Percentiles rank a stretch among this genome's conserved stretches.
These are phyloP conservation scores for Neuroscelio doddi DNA, from an alignment of 2,888 invertebrate species.

Conservation along the genomic window DNA sequence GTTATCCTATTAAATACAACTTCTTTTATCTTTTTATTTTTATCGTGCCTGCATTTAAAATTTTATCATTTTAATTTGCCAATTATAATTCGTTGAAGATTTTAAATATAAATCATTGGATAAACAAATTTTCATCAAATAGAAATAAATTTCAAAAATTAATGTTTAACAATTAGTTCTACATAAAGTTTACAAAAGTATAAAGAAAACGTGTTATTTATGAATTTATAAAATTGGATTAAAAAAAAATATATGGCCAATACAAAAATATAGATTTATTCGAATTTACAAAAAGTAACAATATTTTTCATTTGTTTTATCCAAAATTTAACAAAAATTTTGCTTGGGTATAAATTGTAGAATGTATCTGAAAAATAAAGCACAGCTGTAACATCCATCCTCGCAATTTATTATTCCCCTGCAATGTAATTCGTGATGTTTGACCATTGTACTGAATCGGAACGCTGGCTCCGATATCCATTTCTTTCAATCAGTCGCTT, in stretches of 20 bases:
- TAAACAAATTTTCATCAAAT: no score
- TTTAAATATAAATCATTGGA: no score
- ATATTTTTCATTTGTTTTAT: not conserved
- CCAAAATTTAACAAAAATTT: not conserved
- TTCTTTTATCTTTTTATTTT: no score
- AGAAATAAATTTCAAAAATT: no score
- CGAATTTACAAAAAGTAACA: not conserved
- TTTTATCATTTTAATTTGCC: no score
- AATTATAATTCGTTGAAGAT: no score
- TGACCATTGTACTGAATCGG: slow-evolving; percentile 11
- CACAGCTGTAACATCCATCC: slow-evolving; percentile 1
- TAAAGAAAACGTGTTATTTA: no score
- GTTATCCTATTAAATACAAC: no score
- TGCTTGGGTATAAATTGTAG: no score
- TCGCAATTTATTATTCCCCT: slow-evolving; percentile 20
- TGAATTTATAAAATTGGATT: not conserved
- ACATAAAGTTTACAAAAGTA: no score
- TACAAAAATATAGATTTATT: not conserved
- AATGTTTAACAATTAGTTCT: no score
- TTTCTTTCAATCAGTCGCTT: slow-evolving; percentile 35
- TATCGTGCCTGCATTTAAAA: no score
- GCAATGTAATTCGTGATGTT: slow-evolving; percentile 14
- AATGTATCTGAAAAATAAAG: slow-evolving; percentile 5
- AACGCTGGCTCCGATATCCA: slow-evolving; percentile 32
- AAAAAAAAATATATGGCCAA: not conserved